Conservation (phyloP, 1,140 invertebrate genomes). For the Littorina saxatilis region DNA sequence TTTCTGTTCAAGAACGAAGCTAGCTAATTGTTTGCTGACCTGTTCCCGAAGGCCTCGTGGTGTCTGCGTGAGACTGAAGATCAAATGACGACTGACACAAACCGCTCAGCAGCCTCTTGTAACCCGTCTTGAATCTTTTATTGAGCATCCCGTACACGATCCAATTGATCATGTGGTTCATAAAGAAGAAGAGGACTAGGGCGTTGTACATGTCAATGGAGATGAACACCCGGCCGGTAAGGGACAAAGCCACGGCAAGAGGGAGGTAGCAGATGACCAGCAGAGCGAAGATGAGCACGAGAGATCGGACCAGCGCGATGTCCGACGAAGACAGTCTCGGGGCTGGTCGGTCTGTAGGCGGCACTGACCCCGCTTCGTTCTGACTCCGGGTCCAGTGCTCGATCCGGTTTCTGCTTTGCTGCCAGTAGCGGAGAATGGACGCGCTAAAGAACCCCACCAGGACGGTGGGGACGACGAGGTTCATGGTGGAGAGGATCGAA, state of each 20-base stretch:
- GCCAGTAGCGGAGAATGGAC: slow-evolving; percentile 21
- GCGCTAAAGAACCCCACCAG: slow-evolving; percentile 22
- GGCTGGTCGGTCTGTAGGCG: neutral
- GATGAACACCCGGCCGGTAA: neutral
- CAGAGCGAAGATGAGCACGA: slow-evolving; percentile 34
- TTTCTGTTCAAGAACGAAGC: too few species aligned
- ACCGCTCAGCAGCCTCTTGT: slow-evolving; percentile 22
- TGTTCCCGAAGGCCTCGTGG: too few species aligned
- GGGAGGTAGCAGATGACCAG: slow-evolving; percentile 27
- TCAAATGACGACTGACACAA: neutral
- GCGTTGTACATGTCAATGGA: neutral
- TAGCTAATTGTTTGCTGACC: too few species aligned
- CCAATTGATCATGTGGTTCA: slow-evolving; percentile 44
- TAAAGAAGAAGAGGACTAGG: slow-evolving; percentile 26
- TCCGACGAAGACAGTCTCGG: neutral
- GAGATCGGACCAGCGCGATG: slow-evolving; percentile 21
- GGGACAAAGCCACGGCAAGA: neutral
- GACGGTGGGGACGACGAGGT: slow-evolving; percentile 12
- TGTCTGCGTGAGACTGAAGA: too few species aligned
- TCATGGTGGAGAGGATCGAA: neutral
- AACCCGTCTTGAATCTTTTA: slow-evolving; percentile 38
- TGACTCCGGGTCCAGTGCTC: slow-evolving; percentile 18
- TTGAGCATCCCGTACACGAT: slow-evolving; percentile 47
- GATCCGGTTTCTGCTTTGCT: neutral
- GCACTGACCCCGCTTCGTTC: neutral